phyloP scores from a whole-genome alignment of 2,888 invertebrate genomes.

The Omphaloscelis lunosa region DNA sequence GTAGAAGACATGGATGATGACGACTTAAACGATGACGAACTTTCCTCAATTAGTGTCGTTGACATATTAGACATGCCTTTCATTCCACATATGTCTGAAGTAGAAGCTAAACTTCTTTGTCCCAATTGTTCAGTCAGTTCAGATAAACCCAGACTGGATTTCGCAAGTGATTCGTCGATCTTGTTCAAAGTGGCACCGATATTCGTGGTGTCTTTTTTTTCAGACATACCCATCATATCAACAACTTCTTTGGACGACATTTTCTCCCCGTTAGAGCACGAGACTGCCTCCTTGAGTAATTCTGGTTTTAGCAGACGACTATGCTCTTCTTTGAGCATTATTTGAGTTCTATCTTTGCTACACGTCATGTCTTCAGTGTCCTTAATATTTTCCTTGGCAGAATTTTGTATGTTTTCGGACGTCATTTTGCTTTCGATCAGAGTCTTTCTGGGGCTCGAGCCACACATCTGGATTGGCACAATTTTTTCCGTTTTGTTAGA shows the following conservation, averaged over 20 bases:
- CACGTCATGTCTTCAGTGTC: constrained; percentile 43
- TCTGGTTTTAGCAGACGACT: constrained; percentile 73
- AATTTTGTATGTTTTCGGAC: constrained; percentile 53
- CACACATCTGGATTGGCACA: constrained; percentile 74
- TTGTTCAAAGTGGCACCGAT: constrained; percentile 35
- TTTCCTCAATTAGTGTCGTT: constrained; percentile 60
- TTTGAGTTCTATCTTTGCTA: constrained; percentile 63
- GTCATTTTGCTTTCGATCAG: constrained; percentile 45
- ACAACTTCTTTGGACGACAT: constrained; percentile 57
- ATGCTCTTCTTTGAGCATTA: constrained; percentile 72
- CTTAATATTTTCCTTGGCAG: constrained; percentile 53
- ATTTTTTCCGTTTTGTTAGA: constrained; percentile 68
- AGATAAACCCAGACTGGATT: constrained; percentile 58
- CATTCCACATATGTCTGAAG: constrained; percentile 58
- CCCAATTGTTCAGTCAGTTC: constrained; percentile 63
- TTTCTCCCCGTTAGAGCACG: constrained; percentile 56
- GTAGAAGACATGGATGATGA: constrained; percentile 69
- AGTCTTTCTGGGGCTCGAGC: constrained; percentile 50
- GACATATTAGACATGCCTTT: constrained; percentile 52
- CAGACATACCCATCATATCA: constrained; percentile 45
- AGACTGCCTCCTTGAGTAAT: constrained; percentile 62
- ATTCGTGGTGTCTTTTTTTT: constrained; percentile 36
- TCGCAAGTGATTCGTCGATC: constrained; percentile 55
- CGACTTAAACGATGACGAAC: constrained; percentile 68
- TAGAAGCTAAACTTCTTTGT: constrained; percentile 52